Conservation (phyloP, 2,888 invertebrate genomes). For the Acrobasis consociella region DNA sequence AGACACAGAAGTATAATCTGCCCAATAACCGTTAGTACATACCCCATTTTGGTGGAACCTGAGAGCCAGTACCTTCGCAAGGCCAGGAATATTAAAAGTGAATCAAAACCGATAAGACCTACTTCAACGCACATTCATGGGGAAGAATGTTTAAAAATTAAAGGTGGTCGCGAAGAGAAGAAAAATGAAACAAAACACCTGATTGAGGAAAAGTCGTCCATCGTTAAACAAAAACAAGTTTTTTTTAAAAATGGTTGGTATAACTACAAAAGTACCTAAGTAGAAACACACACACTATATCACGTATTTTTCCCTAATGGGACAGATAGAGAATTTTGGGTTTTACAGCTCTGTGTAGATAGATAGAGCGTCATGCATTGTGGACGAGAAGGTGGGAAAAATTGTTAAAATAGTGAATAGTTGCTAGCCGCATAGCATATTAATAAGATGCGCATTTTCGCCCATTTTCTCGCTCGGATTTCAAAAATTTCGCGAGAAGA, state of each 20-base stretch:
- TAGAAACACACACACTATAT: no score
- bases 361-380: no score
- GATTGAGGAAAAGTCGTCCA: neutral
- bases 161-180: neutral
- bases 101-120: neutral
- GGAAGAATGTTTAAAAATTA: slow-evolving; percentile 1
- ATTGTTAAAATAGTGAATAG: no score
- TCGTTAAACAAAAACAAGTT: neutral
- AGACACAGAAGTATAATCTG: neutral
- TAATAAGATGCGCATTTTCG: no score
- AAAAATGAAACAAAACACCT: neutral
- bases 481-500: no score
- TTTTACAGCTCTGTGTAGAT: no score
- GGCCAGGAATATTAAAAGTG: neutral
- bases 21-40: neutral
- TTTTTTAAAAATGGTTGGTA: slow-evolving; percentile 3
- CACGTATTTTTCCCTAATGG: no score
- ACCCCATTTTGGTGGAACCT: neutral
- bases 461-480: no score
- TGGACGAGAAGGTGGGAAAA: no score
- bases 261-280: no score
- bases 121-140: neutral
- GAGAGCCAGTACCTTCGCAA: neutral
- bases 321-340: no score
- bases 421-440: no score